These are phyloP conservation scores for Haliclystus octoradiatus DNA, from an alignment of 30 jellyfish, hydroid and myxozoan species.

Conservation along the genomic window DNA sequence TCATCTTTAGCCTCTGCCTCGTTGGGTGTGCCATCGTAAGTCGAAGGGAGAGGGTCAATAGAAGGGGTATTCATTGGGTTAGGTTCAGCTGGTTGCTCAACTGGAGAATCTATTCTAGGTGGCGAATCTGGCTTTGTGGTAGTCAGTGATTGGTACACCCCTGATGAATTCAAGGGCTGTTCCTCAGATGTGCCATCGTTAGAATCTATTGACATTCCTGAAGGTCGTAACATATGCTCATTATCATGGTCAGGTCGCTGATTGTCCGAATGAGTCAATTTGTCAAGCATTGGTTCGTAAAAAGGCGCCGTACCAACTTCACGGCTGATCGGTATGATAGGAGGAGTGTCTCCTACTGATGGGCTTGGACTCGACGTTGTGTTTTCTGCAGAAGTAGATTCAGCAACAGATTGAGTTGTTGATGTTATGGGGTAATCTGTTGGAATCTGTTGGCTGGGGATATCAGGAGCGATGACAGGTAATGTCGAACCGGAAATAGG, in stretches of 20 bases:
- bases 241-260: background rate
- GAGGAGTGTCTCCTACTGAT: too few relatives aligned
- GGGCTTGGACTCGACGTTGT: too few relatives aligned
- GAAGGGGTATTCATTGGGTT: background rate
- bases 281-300: constrained; percentile 72
- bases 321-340: background rate
- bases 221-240: background rate
- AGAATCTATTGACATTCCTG: background rate
- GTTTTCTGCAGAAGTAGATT: background rate
- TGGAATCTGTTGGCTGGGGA: background rate
- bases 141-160: background rate
- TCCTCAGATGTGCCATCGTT: background rate
- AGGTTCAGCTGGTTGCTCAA: background rate
- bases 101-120: background rate
- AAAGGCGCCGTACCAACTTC: constrained; percentile 16
- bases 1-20: background rate
- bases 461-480: background rate
- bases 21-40: too few relatives aligned
- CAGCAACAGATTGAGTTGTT: background rate
- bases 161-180: background rate
- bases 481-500: background rate
- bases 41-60: background rate
- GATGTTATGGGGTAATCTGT: background rate
- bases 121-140: background rate
- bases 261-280: background rate